Evolutionary conservation across 2,888 invertebrate species (phyloP).

Genomic region (Plutella xylostella): DNA sequence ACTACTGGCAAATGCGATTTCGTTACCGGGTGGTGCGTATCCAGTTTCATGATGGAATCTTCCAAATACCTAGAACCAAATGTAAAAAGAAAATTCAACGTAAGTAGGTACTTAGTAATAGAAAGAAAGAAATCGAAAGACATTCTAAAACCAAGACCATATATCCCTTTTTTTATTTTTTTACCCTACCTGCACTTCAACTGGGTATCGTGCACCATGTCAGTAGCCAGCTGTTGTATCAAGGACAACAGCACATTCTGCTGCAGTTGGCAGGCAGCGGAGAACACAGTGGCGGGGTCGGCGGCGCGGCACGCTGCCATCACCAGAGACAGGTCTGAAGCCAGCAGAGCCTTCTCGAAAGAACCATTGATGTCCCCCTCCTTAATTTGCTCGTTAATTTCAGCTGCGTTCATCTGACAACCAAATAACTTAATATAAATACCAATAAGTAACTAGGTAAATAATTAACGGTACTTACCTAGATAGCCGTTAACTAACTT

Average conservation of each 20-base stretch:
- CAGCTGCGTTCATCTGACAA: constrained; percentile 70
- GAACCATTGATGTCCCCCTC: constrained; percentile 87
- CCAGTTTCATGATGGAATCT: constrained; percentile 80
- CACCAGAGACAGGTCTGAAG: constrained; percentile 88
- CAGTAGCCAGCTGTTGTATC: constrained; percentile 93
- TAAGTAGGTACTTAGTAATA: neutral
- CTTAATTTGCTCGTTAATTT: constrained; percentile 75
- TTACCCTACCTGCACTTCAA: constrained; percentile 78
- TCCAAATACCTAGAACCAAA: constrained; percentile 72
- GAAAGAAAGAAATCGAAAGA: too few species aligned
- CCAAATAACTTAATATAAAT: too few species aligned
- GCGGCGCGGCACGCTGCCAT: constrained; percentile 89
- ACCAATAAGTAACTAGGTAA: too few species aligned
- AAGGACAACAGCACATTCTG: constrained; percentile 93
- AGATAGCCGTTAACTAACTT: too few species aligned
- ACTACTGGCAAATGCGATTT: constrained; percentile 80
- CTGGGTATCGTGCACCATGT: constrained; percentile 86
- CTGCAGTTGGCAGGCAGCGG: constrained; percentile 78
- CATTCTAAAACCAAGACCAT: neutral
- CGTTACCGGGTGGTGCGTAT: constrained; percentile 74
- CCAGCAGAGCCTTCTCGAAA: constrained; percentile 90
- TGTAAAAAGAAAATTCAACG: too few species aligned
- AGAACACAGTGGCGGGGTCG: constrained; percentile 83
- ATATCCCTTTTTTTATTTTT: neutral
- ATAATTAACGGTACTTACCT: too few species aligned